Percentiles rank a stretch among this genome's conserved stretches.
Evolutionary conservation across 2,888 invertebrate genomes (phyloP).

Genomic region (Eueremaeus valkanovi): DNA sequence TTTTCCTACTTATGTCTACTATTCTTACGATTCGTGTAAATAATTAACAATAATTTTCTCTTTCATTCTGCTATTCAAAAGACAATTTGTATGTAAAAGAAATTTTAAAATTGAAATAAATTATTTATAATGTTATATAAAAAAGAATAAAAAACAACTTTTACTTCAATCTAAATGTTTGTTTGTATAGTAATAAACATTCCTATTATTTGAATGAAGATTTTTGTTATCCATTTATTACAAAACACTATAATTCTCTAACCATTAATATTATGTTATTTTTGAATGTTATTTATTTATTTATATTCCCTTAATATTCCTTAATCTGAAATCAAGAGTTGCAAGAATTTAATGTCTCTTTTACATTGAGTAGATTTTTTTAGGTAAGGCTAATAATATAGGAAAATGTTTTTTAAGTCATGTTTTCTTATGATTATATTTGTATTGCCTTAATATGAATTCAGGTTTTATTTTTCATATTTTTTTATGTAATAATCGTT

Average conservation of each 20-base stretch:
- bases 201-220: neutral
- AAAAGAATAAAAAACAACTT: neutral
- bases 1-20: neutral
- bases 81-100: neutral
- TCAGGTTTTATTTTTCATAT: neutral
- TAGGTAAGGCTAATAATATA: neutral
- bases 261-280: neutral
- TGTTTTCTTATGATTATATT: neutral
- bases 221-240: neutral
- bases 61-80: neutral
- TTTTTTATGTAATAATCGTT: neutral
- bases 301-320: neutral
- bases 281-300: neutral
- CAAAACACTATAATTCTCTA: neutral
- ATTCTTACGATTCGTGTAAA: neutral
- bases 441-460: neutral
- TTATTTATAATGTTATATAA: neutral
- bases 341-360: neutral
- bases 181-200: neutral
- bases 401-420: neutral
- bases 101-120: neutral
- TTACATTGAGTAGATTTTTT: neutral
- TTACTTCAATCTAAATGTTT: neutral
- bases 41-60: neutral
- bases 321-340: neutral